Percentiles rank a stretch among this genome's conserved stretches.
These are phyloP conservation scores for Synchiropus splendidus DNA, from an alignment of 2,113 vertebrate species.

Conservation along the genomic window DNA sequence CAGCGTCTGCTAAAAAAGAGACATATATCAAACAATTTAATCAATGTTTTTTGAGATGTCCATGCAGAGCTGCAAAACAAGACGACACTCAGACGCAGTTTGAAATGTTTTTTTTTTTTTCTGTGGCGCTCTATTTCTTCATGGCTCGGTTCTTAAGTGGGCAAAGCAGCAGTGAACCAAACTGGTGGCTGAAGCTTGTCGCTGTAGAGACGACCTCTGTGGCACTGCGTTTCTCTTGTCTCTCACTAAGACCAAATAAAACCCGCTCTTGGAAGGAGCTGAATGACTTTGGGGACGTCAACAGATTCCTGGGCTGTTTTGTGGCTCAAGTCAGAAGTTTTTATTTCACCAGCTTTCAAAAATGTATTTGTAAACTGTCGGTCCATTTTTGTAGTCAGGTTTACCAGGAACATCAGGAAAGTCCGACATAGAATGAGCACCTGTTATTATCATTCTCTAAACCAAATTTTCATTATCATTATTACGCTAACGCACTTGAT, in stretches of 20 bases:
- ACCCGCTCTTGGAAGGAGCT: slow-evolving; percentile 26
- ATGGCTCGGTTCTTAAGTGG: slow-evolving; percentile 10
- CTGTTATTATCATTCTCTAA: no score
- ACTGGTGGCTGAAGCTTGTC: no score
- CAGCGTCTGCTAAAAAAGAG: slow-evolving; percentile 17
- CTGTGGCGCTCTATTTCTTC: slow-evolving; percentile 49
- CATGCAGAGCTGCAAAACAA: background rate
- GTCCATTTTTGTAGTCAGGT: no score
- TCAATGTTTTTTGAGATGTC: slow-evolving; percentile 12
- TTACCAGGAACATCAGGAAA: no score
- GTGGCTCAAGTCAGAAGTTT: no score
- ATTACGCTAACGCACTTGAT: no score
- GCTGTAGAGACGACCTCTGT: slow-evolving; percentile 1
- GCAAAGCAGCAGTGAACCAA: background rate
- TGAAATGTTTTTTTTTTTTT: no score
- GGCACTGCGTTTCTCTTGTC: slow-evolving; percentile 16
- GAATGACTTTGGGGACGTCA: slow-evolving; percentile 46
- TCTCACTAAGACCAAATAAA: slow-evolving; percentile 32
- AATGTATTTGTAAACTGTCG: no score
- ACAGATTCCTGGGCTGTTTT: no score
- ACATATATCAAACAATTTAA: slow-evolving; percentile 19
- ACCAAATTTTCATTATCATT: no score
- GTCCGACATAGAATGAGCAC: no score
- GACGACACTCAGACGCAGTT: slow-evolving; percentile 4
- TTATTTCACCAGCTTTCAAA: no score